phyloP scores from a whole-genome alignment of 64 coral and sea anemone species.

The Acropora tenuis region DNA sequence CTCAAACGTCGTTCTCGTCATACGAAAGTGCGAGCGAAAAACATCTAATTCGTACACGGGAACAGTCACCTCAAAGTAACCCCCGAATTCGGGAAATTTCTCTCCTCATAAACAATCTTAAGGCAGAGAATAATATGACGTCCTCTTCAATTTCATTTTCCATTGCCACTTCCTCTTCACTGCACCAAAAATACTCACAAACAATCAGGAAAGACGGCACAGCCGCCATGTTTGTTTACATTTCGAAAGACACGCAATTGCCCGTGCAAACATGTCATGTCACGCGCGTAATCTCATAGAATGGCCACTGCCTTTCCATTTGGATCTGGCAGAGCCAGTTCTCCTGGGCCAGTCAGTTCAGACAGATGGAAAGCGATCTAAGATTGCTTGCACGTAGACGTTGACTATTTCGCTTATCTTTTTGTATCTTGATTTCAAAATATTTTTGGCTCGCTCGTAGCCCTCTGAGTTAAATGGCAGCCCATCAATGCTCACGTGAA shows the following conservation, averaged over 20 bases:
- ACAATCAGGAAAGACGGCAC: too few species aligned
- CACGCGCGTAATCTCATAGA: not conserved
- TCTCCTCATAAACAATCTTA: not conserved
- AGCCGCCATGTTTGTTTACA: too few species aligned
- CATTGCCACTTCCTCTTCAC: too few species aligned
- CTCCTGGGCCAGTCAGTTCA: not conserved
- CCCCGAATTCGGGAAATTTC: not conserved
- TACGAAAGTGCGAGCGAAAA: slow-evolving; percentile 33
- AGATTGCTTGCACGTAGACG: too few species aligned
- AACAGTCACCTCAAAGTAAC: slow-evolving; percentile 38
- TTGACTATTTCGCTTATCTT: too few species aligned
- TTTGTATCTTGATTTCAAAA: too few species aligned
- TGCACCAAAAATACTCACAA: too few species aligned
- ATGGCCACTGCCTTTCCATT: slow-evolving; percentile 2
- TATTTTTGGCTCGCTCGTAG: too few species aligned
- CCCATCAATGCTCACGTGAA: too few species aligned
- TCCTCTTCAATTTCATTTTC: slow-evolving; percentile 28
- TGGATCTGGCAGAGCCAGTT: slow-evolving; percentile 20
- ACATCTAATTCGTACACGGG: not conserved
- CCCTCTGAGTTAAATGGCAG: too few species aligned
- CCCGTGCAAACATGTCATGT: not conserved
- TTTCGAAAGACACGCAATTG: too few species aligned
- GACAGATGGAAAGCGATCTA: not conserved
- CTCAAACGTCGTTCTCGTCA: slow-evolving; percentile 27
- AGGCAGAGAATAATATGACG: not conserved